These are phyloP conservation scores for Lysiphlebus fabarum DNA, from an alignment of 1,140 invertebrate species.

Conservation along the genomic window DNA sequence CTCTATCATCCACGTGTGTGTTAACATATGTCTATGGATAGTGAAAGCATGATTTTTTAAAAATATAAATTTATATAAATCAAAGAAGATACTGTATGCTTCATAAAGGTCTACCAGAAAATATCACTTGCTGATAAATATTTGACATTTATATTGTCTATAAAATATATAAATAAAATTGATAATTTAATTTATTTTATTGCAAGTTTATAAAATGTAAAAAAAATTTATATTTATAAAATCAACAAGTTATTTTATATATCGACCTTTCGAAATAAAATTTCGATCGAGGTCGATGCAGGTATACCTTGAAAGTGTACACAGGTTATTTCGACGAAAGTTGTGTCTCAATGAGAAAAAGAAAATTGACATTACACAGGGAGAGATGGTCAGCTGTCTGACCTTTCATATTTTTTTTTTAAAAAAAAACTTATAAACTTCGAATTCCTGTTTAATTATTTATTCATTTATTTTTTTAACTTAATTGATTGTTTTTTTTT, in stretches of 20 bases:
- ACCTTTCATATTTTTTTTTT: conserved; percentile 11
- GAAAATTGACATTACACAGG: conserved; percentile 9
- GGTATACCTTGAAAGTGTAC: too few species aligned
- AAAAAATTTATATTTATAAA: too few species aligned
- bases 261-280: too few species aligned
- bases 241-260: too few species aligned
- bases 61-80: conserved; percentile 5
- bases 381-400: conserved; percentile 13
- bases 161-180: too few species aligned
- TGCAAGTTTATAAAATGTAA: too few species aligned
- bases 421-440: background rate
- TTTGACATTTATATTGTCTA: background rate
- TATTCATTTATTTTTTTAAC: too few species aligned
- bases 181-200: too few species aligned
- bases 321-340: background rate
- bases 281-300: too few species aligned
- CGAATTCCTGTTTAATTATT: conserved; percentile 2
- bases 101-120: background rate
- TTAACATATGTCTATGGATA: background rate
- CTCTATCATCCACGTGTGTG: conserved; percentile 13
- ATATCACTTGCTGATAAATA: background rate
- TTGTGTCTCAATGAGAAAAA: background rate
- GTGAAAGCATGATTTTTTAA: conserved; percentile 20
- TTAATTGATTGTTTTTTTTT: too few species aligned
- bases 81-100: conserved; percentile 1